Evolutionary conservation across 2,113 vertebrate genomes (phyloP).

Genomic region (Hippopotamus amphibius): DNA sequence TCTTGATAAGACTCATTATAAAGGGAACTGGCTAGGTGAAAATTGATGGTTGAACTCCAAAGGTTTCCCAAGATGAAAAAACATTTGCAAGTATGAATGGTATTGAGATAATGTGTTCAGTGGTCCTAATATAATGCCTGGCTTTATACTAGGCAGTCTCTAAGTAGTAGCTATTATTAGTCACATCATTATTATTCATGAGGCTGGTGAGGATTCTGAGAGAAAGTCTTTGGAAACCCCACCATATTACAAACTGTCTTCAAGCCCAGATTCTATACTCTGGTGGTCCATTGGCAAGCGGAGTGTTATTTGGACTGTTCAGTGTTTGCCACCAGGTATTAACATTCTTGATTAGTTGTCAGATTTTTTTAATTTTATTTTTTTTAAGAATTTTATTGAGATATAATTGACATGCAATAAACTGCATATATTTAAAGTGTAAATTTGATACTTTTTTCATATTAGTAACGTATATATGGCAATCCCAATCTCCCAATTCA

Average conservation of each 20-base stretch:
- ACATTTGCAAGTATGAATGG: not conserved
- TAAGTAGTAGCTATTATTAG: not conserved
- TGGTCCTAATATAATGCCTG: not conserved
- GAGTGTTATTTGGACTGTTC: not conserved
- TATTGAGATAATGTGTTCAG: not conserved
- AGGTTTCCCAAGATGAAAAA: not conserved
- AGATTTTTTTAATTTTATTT: no score
- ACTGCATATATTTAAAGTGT: no score
- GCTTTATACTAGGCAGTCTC: not conserved
- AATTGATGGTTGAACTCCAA: not conserved
- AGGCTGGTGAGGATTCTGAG: not conserved
- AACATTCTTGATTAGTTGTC: not conserved
- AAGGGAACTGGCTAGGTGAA: not conserved
- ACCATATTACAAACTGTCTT: not conserved
- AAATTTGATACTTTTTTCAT: no score
- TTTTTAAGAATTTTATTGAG: no score
- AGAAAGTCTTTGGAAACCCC: not conserved
- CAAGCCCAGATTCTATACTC: not conserved
- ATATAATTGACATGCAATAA: no score
- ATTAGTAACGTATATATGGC: no score
- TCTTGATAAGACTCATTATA: not conserved
- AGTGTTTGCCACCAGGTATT: not conserved
- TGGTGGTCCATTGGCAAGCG: not conserved
- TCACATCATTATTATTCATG: not conserved
- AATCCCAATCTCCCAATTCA: no score